Evolutionary conservation across 1,140 invertebrate species (phyloP).

Genomic region (Polypedilum vanderplanki): DNA sequence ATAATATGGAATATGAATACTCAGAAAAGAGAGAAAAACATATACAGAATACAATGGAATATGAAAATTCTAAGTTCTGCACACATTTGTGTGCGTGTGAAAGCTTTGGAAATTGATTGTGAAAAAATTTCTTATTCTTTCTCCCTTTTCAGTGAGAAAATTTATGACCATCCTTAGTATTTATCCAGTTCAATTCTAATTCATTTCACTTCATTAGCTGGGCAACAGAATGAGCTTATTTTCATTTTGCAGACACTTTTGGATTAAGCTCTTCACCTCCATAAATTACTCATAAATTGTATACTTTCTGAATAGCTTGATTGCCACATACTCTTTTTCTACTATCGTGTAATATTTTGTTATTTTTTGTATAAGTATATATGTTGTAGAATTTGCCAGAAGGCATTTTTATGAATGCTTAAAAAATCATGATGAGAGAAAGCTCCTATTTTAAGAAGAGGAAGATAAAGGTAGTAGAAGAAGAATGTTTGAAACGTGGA

Average conservation of each 20-base stretch:
- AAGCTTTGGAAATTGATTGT: not conserved
- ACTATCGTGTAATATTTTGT: no score
- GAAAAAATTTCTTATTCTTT: no score
- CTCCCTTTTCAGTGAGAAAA: not conserved
- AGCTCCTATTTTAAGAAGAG: no score
- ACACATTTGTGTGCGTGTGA: not conserved
- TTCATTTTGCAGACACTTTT: not conserved
- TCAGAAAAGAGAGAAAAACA: no score
- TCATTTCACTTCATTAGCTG: constrained; percentile 1
- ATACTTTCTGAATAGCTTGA: not conserved
- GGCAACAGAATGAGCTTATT: no score
- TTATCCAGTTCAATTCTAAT: not conserved
- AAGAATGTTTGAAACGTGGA: not conserved
- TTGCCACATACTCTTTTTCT: not conserved
- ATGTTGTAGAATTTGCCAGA: not conserved
- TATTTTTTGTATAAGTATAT: not conserved
- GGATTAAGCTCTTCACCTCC: constrained; percentile 8
- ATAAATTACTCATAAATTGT: constrained; percentile 2
- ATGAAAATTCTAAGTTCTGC: no score
- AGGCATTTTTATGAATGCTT: constrained; percentile 6
- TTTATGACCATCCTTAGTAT: constrained; percentile 8
- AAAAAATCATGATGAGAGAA: not conserved
- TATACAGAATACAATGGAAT: no score
- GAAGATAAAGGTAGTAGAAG: not conserved
- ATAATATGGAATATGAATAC: no score